phyloP scores from a whole-genome alignment of 2,797 vertebrate species.

The Adelosebastes latens region DNA sequence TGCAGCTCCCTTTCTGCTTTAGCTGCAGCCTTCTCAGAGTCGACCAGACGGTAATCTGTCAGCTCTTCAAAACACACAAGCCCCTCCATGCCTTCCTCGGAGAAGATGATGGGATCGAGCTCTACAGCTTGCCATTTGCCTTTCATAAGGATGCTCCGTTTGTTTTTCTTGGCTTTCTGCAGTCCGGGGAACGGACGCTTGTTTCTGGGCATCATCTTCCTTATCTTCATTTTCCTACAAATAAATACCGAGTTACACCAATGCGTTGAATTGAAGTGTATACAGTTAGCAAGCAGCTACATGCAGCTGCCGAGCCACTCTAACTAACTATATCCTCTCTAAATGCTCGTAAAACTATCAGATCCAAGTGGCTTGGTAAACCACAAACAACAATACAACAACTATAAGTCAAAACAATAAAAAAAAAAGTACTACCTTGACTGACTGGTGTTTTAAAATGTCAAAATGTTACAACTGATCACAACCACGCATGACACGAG shows the following conservation, averaged over 20 bases:
- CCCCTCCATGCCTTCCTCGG: slow-evolving; percentile 87
- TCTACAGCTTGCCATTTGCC: slow-evolving; percentile 90
- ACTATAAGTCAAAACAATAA: too few relatives aligned
- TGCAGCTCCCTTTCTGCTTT: slow-evolving; percentile 6
- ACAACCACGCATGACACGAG: slow-evolving; percentile 65
- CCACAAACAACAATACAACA: background rate
- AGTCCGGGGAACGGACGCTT: slow-evolving; percentile 25
- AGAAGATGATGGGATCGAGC: slow-evolving; percentile 89
- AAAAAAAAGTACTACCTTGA: slow-evolving; percentile 12
- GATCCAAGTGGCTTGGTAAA: rapidly evolving
- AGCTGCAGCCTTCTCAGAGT: slow-evolving; percentile 70
- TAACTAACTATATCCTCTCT: rapidly evolving
- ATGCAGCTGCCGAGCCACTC: too few relatives aligned
- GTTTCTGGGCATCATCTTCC: slow-evolving; percentile 47
- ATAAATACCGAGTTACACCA: background rate
- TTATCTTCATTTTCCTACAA: slow-evolving; percentile 82
- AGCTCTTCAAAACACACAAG: slow-evolving; percentile 96
- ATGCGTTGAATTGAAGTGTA: background rate
- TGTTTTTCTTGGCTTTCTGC: slow-evolving; percentile 23
- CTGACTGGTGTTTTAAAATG: background rate
- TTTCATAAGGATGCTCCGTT: slow-evolving; percentile 84
- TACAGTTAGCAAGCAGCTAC: background rate
- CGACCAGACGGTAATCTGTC: slow-evolving; percentile 87
- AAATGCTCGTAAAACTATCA: background rate
- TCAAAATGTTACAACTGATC: background rate